Percentiles rank a stretch among this genome's conserved stretches.
Evolutionary conservation across 1,140 invertebrate species (phyloP).

Genomic region (Campoletis sonorensis): DNA sequence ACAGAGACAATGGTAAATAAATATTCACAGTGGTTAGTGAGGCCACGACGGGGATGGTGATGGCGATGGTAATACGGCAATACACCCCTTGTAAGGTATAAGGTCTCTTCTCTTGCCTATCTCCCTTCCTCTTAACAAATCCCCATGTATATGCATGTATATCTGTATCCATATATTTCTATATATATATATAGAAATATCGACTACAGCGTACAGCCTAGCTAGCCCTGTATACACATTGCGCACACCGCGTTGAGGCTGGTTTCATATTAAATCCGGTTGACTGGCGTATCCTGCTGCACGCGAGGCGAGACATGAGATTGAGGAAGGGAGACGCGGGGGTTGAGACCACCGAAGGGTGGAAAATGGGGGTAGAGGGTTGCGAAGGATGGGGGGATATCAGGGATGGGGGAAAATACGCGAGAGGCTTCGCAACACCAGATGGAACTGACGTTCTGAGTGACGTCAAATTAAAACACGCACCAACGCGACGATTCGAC

Average conservation of each 20-base stretch:
- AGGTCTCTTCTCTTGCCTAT: not conserved
- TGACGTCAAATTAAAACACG: slow-evolving; percentile 76
- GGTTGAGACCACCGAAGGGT: slow-evolving; percentile 28
- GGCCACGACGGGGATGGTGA: slow-evolving; percentile 20
- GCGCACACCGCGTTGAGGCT: slow-evolving; percentile 50
- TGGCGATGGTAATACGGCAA: not conserved
- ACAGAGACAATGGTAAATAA: no score
- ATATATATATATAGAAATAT: not conserved
- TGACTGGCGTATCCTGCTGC: slow-evolving; percentile 70
- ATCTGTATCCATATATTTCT: not conserved
- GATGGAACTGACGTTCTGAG: slow-evolving; percentile 73
- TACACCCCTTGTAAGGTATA: not conserved
- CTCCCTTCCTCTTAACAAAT: no score
- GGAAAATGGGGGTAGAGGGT: slow-evolving; percentile 8
- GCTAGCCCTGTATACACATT: slow-evolving; percentile 32
- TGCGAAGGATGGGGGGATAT: slow-evolving; percentile 5
- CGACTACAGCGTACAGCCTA: not conserved
- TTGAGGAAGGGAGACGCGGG: slow-evolving; percentile 14
- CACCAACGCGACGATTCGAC: slow-evolving; percentile 71
- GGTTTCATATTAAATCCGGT: slow-evolving; percentile 73
- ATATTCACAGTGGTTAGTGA: not conserved
- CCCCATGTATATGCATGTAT: not conserved
- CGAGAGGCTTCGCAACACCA: slow-evolving; percentile 68
- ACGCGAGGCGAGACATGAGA: slow-evolving; percentile 65
- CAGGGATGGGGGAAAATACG: not conserved